These are phyloP conservation scores for Zaprionus capensis DNA, from an alignment of 1,140 invertebrate genomes.

Conservation along the genomic window DNA sequence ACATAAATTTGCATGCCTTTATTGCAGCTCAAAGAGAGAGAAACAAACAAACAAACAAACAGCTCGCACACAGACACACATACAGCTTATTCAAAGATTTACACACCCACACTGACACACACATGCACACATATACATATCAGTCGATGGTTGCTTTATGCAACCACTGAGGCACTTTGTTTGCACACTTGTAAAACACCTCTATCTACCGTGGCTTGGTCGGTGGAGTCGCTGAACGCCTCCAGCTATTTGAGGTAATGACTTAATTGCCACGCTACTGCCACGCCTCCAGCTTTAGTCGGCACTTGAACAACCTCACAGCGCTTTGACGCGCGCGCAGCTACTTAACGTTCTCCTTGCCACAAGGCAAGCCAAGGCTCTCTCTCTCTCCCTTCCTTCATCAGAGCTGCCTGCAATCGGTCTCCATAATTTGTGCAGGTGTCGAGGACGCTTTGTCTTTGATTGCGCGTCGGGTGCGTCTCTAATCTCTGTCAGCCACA, in stretches of 20 bases:
- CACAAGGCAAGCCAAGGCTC: no score
- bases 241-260: conserved; percentile 74
- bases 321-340: neutral
- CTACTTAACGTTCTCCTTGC: neutral
- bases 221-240: conserved; percentile 41
- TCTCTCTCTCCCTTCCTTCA: neutral
- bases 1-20: conserved; percentile 80
- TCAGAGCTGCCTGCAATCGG: conserved; percentile 48
- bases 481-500: conserved; percentile 76
- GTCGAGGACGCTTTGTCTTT: conserved; percentile 75
- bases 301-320: neutral
- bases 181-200: conserved; percentile 79
- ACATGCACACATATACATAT: conserved; percentile 26
- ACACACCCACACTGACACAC: conserved; percentile 3
- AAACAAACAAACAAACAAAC: conserved; percentile 55
- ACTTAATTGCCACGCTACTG: conserved; percentile 73
- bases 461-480: conserved; percentile 70
- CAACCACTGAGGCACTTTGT: conserved; percentile 71
- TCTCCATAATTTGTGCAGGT: conserved; percentile 76
- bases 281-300: conserved; percentile 25
- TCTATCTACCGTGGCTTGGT: conserved; percentile 3
- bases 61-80: conserved; percentile 26
- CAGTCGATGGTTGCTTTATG: conserved; percentile 54
- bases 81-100: conserved; percentile 15
- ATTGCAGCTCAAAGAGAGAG: conserved; percentile 63